These are phyloP conservation scores for Panagrolaimus sp. DNA, from an alignment of 1,140 invertebrate species.

Conservation along the genomic window DNA sequence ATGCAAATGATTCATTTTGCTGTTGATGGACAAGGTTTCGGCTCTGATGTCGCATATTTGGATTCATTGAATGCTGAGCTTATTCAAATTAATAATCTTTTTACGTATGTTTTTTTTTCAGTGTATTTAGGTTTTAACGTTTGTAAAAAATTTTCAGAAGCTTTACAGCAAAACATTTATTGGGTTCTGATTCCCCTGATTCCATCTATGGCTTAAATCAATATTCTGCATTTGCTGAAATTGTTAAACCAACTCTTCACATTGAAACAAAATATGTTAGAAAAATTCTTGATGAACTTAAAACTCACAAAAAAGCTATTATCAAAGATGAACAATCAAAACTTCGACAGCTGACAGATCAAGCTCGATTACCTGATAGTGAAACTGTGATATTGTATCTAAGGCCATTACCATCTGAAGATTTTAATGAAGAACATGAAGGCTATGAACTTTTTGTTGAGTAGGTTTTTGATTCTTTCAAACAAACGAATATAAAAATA, in stretches of 20 bases:
- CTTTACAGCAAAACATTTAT: neutral
- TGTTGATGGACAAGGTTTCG: conserved; percentile 10
- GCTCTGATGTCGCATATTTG: neutral
- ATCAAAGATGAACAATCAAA: neutral
- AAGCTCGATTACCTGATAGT: neutral
- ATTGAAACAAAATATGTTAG: conserved; percentile 9
- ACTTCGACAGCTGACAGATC: neutral
- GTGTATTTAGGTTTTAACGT: neutral
- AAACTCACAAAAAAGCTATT: neutral
- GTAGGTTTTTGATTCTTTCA: neutral
- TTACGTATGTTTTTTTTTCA: neutral
- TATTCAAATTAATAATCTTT: neutral
- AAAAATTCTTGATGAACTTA: neutral
- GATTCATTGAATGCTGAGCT: neutral
- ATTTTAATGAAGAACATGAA: neutral
- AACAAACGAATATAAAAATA: neutral
- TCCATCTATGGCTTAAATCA: conserved; percentile 1
- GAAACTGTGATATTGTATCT: neutral
- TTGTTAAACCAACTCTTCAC: neutral
- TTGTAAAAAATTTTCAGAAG: neutral
- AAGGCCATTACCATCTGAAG: neutral
- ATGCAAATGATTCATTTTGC: conserved; percentile 11
- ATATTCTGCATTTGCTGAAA: neutral
- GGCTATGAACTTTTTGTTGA: conserved; percentile 1
- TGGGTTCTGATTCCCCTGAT: neutral